A percentile compares a stretch with the other conserved stretches of the same genome.
phyloP scores from a whole-genome alignment of 2,797 vertebrate species.

The Chelidonichthys spinosus region DNA sequence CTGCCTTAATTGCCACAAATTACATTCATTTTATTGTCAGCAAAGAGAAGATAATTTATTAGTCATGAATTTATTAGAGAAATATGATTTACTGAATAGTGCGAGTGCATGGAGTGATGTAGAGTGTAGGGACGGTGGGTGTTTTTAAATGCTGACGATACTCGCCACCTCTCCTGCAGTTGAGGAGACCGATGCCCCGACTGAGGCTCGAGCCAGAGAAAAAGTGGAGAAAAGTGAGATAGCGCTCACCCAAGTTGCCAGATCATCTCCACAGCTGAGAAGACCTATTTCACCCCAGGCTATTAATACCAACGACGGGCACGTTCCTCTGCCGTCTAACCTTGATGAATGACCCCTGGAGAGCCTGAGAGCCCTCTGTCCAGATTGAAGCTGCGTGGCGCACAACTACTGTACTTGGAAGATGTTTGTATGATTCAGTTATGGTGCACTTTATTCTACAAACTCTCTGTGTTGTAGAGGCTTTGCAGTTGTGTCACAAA shows the following conservation, averaged over 20 bases:
- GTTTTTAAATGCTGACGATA: conserved; percentile 11
- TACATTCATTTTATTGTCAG: conserved; percentile 75
- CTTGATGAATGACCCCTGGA: conserved; percentile 63
- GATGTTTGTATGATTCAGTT: conserved; percentile 64
- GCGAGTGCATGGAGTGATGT: conserved; percentile 26
- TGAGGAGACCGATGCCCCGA: conserved; percentile 21
- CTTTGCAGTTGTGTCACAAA: conserved; percentile 46
- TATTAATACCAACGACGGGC: conserved; percentile 68
- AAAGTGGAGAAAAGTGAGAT: conserved; percentile 32
- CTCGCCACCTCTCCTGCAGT: conserved; percentile 13
- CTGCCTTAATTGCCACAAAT: conserved; percentile 83
- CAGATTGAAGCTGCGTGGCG: conserved; percentile 64
- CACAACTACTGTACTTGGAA: conserved; percentile 68
- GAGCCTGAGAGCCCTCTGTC: conserved; percentile 53
- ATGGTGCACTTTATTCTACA: conserved; percentile 79
- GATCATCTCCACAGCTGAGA: conserved; percentile 57
- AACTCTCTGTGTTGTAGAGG: conserved; percentile 52
- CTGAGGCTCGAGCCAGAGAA: background rate
- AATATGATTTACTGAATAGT: conserved; percentile 49
- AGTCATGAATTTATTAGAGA: conserved; percentile 65
- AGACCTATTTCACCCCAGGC: conserved; percentile 67
- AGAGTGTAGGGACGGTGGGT: background rate
- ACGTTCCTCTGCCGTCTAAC: conserved; percentile 43
- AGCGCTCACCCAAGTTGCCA: conserved; percentile 64
- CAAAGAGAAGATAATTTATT: conserved; percentile 79